Percentiles rank a stretch among this genome's conserved stretches.
phyloP scores from a whole-genome alignment of 2,797 vertebrate genomes.

The Sarcoramphus papa region DNA sequence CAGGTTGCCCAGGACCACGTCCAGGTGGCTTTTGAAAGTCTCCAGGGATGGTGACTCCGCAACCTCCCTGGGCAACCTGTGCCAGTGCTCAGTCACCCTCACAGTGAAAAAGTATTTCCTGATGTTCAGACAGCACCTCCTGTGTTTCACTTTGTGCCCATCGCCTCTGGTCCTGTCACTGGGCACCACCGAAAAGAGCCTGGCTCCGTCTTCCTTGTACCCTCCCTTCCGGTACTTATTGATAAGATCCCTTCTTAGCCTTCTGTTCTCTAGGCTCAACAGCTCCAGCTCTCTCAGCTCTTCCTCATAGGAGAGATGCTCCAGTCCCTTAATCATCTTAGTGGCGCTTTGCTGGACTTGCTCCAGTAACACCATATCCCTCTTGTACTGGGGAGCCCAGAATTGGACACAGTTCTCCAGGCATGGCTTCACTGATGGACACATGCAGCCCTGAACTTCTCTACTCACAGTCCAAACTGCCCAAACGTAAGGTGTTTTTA shows the following conservation, averaged over 20 bases:
- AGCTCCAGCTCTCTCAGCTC: not conserved
- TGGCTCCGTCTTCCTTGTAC: not conserved
- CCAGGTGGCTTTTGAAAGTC: not conserved
- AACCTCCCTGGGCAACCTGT: not conserved
- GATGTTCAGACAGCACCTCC: not conserved
- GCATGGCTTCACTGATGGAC: not conserved
- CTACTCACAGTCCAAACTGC: not conserved
- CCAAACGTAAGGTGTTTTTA: not conserved
- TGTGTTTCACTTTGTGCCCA: not conserved
- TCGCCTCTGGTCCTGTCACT: not conserved
- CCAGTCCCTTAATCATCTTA: not conserved
- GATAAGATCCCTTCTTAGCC: not conserved
- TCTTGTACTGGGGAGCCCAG: not conserved
- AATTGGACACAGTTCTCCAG: not conserved
- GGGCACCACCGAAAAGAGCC: not conserved
- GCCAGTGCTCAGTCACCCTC: not conserved
- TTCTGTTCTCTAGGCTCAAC: not conserved
- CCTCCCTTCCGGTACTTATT: not conserved
- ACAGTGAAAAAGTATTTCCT: not conserved
- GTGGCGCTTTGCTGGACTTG: not conserved
- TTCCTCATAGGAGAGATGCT: not conserved
- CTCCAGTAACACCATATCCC: not conserved
- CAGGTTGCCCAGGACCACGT: not conserved
- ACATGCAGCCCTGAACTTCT: not conserved
- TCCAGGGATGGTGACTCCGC: not conserved